A percentile compares a stretch with the other conserved stretches of the same genome.
Evolutionary conservation across 1,140 invertebrate species (phyloP).

Genomic region (Hydropsyche tenuis): DNA sequence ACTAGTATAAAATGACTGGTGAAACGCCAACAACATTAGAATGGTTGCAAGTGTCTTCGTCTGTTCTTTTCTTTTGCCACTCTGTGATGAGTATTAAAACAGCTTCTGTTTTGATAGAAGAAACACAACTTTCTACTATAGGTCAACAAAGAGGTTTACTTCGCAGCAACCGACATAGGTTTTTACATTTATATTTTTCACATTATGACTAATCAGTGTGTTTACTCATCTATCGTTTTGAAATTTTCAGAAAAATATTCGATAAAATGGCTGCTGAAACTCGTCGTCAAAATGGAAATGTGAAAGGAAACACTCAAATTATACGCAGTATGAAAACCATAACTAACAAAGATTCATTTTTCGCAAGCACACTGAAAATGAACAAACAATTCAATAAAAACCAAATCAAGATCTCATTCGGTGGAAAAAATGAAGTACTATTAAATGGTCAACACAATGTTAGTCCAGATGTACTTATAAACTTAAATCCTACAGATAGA

Average conservation of each 20-base stretch:
- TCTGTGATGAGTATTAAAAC: conserved; percentile 54
- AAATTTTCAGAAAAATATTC: conserved; percentile 49
- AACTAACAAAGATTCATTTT: conserved; percentile 47
- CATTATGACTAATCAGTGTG: background rate
- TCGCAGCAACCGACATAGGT: conserved; percentile 47
- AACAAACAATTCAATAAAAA: conserved; percentile 49
- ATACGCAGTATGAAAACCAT: conserved; percentile 45
- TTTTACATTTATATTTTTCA: conserved; percentile 16
- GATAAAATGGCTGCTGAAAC: conserved; percentile 47
- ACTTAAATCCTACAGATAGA: background rate
- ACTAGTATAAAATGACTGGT: conserved; percentile 50
- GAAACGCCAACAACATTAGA: conserved; percentile 39
- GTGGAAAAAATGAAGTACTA: conserved; percentile 21
- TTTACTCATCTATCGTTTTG: background rate
- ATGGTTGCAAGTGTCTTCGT: conserved; percentile 55
- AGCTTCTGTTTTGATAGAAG: conserved; percentile 53
- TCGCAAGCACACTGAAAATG: conserved; percentile 41
- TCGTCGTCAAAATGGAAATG: conserved; percentile 35
- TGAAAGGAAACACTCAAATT: conserved; percentile 44
- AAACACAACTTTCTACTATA: conserved; percentile 51
- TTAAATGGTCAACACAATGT: conserved; percentile 38
- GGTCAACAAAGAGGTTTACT: conserved; percentile 34
- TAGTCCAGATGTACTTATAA: conserved; percentile 33
- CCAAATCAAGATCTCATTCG: conserved; percentile 39
- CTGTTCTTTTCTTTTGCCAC: conserved; percentile 56